Conservation (phyloP, 35 echinoderm and acorn worm species). For the Acanthaster planci region DNA sequence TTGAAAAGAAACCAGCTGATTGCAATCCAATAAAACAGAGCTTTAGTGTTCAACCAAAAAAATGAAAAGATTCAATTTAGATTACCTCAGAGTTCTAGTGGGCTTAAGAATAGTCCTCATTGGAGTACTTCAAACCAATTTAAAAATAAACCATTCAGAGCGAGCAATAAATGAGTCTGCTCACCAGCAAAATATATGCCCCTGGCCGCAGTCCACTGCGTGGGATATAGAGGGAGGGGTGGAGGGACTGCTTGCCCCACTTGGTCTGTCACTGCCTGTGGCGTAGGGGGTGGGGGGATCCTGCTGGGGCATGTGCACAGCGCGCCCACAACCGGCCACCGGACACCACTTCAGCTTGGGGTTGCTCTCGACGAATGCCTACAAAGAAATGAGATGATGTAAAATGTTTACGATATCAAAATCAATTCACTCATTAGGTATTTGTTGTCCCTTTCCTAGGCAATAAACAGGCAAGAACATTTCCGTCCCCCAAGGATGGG, state of each 20-base stretch:
- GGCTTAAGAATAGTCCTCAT: too few species aligned
- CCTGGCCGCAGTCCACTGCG: slow-evolving; percentile 83
- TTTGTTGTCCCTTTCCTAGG: too few species aligned
- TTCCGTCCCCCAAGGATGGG: too few species aligned
- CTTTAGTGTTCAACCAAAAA: too few species aligned
- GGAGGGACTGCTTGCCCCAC: slow-evolving; percentile 56
- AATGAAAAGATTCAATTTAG: too few species aligned
- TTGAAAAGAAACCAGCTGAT: too few species aligned
- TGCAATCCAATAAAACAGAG: too few species aligned
- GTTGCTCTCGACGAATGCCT: slow-evolving; percentile 96
- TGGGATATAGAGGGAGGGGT: slow-evolving; percentile 88
- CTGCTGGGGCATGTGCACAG: slow-evolving; percentile 65
- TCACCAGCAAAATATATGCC: slow-evolving; percentile 94
- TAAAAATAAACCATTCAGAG: too few species aligned
- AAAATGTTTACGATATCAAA: too few species aligned
- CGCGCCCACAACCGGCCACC: slow-evolving; percentile 74
- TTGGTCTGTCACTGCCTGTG: slow-evolving; percentile 6
- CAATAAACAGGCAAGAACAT: too few species aligned
- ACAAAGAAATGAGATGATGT: not conserved
- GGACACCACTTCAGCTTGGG: slow-evolving; percentile 96
- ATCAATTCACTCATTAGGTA: not conserved
- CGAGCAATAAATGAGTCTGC: not conserved
- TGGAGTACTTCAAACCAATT: too few species aligned
- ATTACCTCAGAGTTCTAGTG: too few species aligned
- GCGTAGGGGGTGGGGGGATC: slow-evolving; percentile 23